Evolutionary conservation across 2,888 invertebrate genomes (phyloP).

Genomic region (Magallana nippona): DNA sequence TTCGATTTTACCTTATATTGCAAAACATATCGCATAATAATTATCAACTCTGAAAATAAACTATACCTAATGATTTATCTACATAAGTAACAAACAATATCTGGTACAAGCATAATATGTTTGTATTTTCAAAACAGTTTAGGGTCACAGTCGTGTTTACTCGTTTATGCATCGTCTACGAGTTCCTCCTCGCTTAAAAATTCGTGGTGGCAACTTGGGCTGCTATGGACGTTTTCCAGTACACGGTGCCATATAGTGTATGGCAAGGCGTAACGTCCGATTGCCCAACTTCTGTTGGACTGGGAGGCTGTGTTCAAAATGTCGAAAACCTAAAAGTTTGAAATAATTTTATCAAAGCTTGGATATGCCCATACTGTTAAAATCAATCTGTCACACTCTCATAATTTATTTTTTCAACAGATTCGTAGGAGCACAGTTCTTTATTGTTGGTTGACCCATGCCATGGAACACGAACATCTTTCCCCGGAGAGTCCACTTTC

Average conservation of each 20-base stretch:
- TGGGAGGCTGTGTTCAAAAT: neutral
- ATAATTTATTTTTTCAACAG: too few species aligned
- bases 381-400: too few species aligned
- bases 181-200: neutral
- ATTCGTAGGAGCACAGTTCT: too few species aligned
- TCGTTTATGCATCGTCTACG: neutral
- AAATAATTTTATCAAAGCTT: too few species aligned
- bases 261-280: constrained; percentile 30
- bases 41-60: too few species aligned
- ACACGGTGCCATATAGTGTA: constrained; percentile 15
- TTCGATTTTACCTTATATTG: too few species aligned
- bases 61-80: too few species aligned
- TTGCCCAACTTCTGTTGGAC: constrained; percentile 26
- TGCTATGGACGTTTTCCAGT: neutral
- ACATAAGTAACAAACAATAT: neutral
- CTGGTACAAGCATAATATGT: constrained; percentile 28
- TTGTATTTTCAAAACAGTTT: constrained; percentile 31
- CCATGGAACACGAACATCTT: too few species aligned
- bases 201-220: constrained; percentile 2
- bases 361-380: too few species aligned
- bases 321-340: neutral
- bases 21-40: too few species aligned
- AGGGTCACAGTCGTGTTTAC: neutral
- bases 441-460: too few species aligned
- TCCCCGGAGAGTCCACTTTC: too few species aligned